Evolutionary conservation across 2,113 vertebrate species (phyloP), one percentile per base, ranked within the genome.

Genomic region (Eolophus roseicapilla): DNA sequence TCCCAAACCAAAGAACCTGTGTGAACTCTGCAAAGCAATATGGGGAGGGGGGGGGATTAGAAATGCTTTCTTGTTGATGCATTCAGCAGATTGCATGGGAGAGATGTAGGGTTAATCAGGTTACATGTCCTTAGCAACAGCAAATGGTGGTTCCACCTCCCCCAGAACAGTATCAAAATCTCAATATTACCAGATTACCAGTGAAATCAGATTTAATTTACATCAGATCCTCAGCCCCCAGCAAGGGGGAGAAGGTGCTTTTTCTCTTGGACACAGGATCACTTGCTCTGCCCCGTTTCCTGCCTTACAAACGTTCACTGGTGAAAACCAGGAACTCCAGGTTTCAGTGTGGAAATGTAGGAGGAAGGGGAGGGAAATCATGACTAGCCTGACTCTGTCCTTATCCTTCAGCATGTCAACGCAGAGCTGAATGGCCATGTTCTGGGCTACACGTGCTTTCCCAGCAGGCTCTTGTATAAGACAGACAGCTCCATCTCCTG

Each of bases 401-500:
- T 25, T 62, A 65, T 70, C 52, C 73, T 87, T 67, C 81, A 92
- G 63, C 31, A n/a, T 41, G 69, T 85, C 57, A 64, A 3, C 0
- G 2, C 55, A 55, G 50, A 71, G 20, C 35, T 71, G 86, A 83
- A 65, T 84, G 50, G 44, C 94, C 31, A 23, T 17, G 17, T 84
- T 86, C 44, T 39, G 31, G 35, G 41, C 41, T 60, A 82, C 55
- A 29, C 21, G 29, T 55, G 44, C 43, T 69, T 91, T 86, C 88
- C 83, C 86, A 92, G 64, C 31, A 89, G 71, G 53, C 68, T 89
- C 67, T 76, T 82, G 29, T 68, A 0, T 27, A 75, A 94, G 80
- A 88, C 69, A 76, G 70, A 65, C 17, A 88, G 92, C 88, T 92
- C 62, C 82, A 52, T 70, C 94, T 78, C 86, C 89, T 71, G 50